Base-by-base conservation (phyloP, 2,113 vertebrate species). In the Lycaon pictus region DNA sequence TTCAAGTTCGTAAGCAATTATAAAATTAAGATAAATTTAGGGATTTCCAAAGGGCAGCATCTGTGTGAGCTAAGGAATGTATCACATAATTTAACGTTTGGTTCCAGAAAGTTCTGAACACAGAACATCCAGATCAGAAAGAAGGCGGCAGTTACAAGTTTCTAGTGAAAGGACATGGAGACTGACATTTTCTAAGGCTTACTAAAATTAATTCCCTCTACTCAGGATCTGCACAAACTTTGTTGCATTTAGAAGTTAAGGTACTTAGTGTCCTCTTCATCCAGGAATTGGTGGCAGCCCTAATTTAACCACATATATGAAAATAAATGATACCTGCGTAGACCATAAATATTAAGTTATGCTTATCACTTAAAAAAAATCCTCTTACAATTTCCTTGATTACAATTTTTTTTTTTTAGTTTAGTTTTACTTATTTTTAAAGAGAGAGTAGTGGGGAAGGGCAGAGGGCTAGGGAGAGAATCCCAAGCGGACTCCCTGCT, bases 11-110 rank as follows among this genome's bases (percentile, higher is more conserved):
- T 63, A 92, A 87, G 4, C 93, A 43, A 96, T 84, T 71, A 95
- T 80, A 93, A 94, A 86, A 93, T 81, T 80, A 56, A 90, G 27
- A 43, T 93, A 58, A 72, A 9, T 91, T 25, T 89, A n/a, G 63
- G 7, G 25, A 93, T 43, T 48, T 23, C 27, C 55, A 81, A 93
- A 35, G 58, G 55, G 35, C 35, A 72, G 23, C 3, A 53, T 83
- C 51, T 51, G 15, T 88, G 25, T 88, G 22, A 90, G 19, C 81
- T 77, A 53, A 96, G 65, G 11, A 79, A 62, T 35, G 55, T 55
- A 56, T 7, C 37, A 89, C 8, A 65, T 35, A 89, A 96, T 25
- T 11, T n/a, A 95, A 76, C 37, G 92, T 81, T 93, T 35, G 51
- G 20, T 85, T 85, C 48, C 53, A 88, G 23, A 53, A 87, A 95